Percentiles rank a stretch among this genome's conserved stretches.
phyloP scores from a whole-genome alignment of 2,888 invertebrate genomes.

The Calameuta idolon region DNA sequence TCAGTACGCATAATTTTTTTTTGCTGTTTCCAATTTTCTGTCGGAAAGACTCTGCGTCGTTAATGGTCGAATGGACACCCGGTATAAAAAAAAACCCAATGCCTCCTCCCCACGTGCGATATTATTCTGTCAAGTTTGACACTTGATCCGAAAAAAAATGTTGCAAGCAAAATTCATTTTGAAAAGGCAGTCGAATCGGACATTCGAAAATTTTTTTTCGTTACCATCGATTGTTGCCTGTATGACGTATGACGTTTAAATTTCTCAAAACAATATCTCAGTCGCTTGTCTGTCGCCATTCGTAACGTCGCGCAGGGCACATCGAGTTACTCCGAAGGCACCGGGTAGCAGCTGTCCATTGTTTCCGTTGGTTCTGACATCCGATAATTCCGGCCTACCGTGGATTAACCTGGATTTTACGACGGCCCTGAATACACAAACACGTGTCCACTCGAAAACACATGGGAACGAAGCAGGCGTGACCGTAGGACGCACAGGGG shows the following conservation, averaged over 20 bases:
- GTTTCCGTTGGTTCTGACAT: background rate
- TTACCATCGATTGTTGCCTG: background rate
- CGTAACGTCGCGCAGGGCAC: background rate
- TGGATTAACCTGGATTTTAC: background rate
- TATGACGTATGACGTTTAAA: too few species aligned
- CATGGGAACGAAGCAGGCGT: background rate
- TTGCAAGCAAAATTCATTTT: too few species aligned
- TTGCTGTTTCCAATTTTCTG: too few species aligned
- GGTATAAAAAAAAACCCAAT: background rate
- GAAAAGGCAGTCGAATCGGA: background rate
- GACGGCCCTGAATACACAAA: too few species aligned
- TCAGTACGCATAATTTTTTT: background rate
- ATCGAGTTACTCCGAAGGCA: background rate
- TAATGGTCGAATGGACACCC: background rate
- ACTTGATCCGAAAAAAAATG: background rate
- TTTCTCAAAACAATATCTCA: too few species aligned
- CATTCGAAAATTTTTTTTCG: background rate
- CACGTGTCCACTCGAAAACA: too few species aligned
- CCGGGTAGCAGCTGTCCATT: background rate
- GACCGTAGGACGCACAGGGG: background rate
- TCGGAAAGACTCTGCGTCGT: background rate
- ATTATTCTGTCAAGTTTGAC: background rate
- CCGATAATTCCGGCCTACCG: background rate
- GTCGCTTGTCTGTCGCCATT: too few species aligned
- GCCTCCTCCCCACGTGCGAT: background rate